Evolutionary conservation across 2,113 vertebrate genomes (phyloP).

Genomic region (Eidolon helvum): DNA sequence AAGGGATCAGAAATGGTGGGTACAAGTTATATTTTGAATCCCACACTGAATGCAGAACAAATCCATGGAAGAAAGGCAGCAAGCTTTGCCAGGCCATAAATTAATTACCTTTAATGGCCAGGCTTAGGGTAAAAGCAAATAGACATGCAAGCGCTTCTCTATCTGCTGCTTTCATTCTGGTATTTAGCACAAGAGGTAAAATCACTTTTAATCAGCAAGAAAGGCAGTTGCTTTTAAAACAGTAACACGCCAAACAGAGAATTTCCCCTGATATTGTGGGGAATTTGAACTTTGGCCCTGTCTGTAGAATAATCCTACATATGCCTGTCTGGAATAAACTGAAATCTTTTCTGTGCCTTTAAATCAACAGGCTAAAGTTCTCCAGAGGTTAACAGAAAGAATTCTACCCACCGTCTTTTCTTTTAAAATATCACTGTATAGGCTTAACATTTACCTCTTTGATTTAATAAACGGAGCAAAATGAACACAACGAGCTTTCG

Average conservation of each 20-base stretch:
- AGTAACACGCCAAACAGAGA: slow-evolving; percentile 25
- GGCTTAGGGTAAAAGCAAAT: slow-evolving; percentile 48
- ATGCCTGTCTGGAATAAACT: neutral
- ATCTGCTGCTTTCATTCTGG: slow-evolving; percentile 56
- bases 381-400: slow-evolving; percentile 4
- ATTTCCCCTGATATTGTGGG: slow-evolving; percentile 23
- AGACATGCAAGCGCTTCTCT: neutral
- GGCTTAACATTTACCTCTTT: neutral
- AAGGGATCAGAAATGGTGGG: neutral
- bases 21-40: neutral
- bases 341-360: neutral
- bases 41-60: neutral
- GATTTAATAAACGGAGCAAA: neutral
- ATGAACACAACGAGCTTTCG: neutral
- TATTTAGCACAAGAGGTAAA: slow-evolving; percentile 48
- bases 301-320: neutral
- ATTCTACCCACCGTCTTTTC: neutral
- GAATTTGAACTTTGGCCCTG: slow-evolving; percentile 60
- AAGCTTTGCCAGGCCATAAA: slow-evolving; percentile 43
- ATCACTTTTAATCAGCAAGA: slow-evolving; percentile 58
- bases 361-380: slow-evolving; percentile 11
- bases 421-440: neutral
- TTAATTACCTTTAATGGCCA: slow-evolving; percentile 55
- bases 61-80: neutral
- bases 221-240: slow-evolving; percentile 55